phyloP scores from a whole-genome alignment of 2,888 invertebrate species.

The Aproaerema taeniolella region DNA sequence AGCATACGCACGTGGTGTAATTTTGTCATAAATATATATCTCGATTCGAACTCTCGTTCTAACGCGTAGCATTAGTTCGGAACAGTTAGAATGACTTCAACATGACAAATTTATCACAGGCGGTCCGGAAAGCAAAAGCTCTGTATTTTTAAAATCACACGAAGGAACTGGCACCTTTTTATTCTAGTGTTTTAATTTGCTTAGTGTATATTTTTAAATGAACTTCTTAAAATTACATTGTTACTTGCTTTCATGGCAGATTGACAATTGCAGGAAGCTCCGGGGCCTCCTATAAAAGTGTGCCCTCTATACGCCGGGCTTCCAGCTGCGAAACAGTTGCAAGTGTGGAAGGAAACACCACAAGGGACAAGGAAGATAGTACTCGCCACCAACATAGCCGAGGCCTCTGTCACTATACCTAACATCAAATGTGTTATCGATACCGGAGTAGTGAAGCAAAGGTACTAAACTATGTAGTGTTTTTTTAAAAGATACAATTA shows the following conservation, averaged over 20 bases:
- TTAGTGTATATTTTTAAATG: slow-evolving; percentile 1
- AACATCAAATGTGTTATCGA: slow-evolving; percentile 95
- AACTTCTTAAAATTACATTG: not conserved
- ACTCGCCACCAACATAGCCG: slow-evolving; percentile 97
- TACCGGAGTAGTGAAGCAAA: slow-evolving; percentile 93
- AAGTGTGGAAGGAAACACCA: slow-evolving; percentile 87
- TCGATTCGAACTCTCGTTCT: no score
- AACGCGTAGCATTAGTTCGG: no score
- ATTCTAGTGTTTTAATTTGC: not conserved
- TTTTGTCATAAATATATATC: no score
- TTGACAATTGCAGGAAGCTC: slow-evolving; percentile 62
- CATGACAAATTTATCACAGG: no score
- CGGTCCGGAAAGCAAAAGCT: no score
- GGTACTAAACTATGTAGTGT: slow-evolving; percentile 73
- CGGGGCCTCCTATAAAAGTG: slow-evolving; percentile 83
- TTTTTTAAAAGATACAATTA: not conserved
- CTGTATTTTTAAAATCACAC: no score
- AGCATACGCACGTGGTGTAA: no score
- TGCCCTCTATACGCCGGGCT: slow-evolving; percentile 95
- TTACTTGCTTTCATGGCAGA: slow-evolving; percentile 29
- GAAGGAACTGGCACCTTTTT: no score
- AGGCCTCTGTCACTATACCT: slow-evolving; percentile 97
- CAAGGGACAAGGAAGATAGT: slow-evolving; percentile 91
- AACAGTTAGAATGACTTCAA: no score
- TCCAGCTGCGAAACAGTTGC: slow-evolving; percentile 90